Percentiles rank a stretch among this genome's conserved stretches.
Conservation (phyloP, 2,888 invertebrate species). For the Minunthozetes semirufus region DNA sequence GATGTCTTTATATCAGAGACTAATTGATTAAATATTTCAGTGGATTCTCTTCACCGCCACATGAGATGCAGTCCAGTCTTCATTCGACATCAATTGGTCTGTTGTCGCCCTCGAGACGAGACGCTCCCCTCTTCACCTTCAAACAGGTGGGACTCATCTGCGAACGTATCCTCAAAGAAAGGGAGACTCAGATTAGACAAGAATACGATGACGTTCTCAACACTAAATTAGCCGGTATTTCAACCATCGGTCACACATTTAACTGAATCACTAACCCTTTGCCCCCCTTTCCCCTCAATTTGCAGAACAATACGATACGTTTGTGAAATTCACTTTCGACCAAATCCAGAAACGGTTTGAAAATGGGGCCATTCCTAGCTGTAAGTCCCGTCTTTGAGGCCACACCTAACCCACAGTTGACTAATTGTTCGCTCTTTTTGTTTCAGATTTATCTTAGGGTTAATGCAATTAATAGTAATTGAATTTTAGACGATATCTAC, state of each 20-base stretch:
- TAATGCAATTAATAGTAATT: slow-evolving; percentile 18
- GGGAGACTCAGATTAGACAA: slow-evolving; percentile 84
- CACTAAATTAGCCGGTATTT: slow-evolving; percentile 68
- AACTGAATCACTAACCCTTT: background rate
- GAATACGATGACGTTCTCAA: slow-evolving; percentile 91
- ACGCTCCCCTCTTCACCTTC: slow-evolving; percentile 86
- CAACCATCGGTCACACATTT: background rate
- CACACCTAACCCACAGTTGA: background rate
- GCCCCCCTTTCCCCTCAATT: slow-evolving; percentile 33
- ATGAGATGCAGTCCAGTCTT: slow-evolving; percentile 15
- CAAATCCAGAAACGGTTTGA: slow-evolving; percentile 75
- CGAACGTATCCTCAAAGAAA: slow-evolving; percentile 91
- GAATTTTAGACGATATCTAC: slow-evolving; percentile 3
- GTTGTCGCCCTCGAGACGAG: slow-evolving; percentile 48
- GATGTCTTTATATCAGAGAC: too few species aligned
- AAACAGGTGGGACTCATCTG: slow-evolving; percentile 96
- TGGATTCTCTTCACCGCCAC: slow-evolving; percentile 23
- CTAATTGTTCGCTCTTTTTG: background rate
- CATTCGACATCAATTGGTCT: slow-evolving; percentile 27
- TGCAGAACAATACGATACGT: slow-evolving; percentile 93
- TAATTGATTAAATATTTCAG: background rate
- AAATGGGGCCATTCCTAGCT: slow-evolving; percentile 47
- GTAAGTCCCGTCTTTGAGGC: slow-evolving; percentile 41
- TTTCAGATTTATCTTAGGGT: slow-evolving; percentile 24
- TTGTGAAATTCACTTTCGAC: slow-evolving; percentile 96